phyloP scores from a whole-genome alignment of 2,113 vertebrate species.

The Hemichromis elongatus region DNA sequence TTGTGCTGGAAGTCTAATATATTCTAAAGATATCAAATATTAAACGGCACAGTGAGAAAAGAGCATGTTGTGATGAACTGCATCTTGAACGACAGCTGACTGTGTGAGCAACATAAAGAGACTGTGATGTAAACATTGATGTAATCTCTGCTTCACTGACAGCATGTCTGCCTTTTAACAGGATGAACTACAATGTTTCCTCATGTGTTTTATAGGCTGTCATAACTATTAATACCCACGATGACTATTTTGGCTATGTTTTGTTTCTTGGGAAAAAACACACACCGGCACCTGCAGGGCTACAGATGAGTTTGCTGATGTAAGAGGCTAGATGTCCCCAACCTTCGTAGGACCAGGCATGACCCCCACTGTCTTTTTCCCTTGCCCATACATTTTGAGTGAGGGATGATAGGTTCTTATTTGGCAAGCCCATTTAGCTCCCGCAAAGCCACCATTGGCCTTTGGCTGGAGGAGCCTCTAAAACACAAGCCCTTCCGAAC shows the following conservation, averaged over 20 bases:
- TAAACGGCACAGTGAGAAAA: neutral
- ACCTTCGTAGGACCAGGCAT: constrained; percentile 1
- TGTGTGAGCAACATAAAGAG: neutral
- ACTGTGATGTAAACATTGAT: neutral
- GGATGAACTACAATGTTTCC: neutral
- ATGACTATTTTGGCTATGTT: constrained; percentile 27
- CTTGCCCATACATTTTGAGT: constrained; percentile 5
- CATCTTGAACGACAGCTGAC: neutral
- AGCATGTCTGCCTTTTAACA: neutral
- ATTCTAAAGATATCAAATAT: neutral
- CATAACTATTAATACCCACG: constrained; percentile 26
- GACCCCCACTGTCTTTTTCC: neutral
- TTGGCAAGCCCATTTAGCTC: neutral
- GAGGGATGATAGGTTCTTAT: constrained; percentile 30
- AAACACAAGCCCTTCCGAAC: constrained; percentile 19
- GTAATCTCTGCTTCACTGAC: constrained; percentile 1
- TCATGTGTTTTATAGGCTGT: constrained; percentile 39
- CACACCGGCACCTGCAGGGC: constrained; percentile 19
- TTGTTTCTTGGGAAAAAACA: constrained; percentile 22
- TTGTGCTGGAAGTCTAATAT: neutral
- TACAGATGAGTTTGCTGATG: constrained; percentile 55
- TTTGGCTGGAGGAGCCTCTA: constrained; percentile 24
- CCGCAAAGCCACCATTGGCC: neutral
- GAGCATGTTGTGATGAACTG: neutral
- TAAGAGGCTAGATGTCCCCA: constrained; percentile 17